phyloP scores from a whole-genome alignment of 2,888 invertebrate species.

The Pemphredon lugubris region DNA sequence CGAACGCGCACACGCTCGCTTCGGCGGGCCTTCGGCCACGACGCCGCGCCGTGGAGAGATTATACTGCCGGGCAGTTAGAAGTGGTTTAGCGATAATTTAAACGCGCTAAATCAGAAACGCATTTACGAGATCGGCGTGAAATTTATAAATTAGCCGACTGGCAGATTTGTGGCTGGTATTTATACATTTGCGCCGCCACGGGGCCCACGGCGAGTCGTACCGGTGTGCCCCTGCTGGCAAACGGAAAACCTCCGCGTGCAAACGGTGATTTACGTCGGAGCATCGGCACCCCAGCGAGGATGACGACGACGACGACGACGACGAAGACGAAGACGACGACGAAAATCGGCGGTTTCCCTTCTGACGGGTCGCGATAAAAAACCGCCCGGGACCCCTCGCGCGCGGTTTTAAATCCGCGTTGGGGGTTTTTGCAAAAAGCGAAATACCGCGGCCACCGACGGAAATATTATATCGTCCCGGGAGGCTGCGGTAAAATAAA shows the following conservation, averaged over 20 bases:
- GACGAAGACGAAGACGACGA: conserved; percentile 42
- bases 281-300: conserved; percentile 60
- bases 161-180: conserved; percentile 77
- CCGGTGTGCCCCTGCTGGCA: conserved; percentile 71
- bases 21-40: not conserved
- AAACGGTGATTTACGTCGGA: conserved; percentile 61
- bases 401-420: not conserved
- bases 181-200: conserved; percentile 71
- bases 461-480: not conserved
- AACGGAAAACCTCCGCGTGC: conserved; percentile 66
- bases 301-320: conserved; percentile 51
- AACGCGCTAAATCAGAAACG: conserved; percentile 77
- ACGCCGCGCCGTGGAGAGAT: conserved; percentile 51
- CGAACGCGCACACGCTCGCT: too few relatives aligned
- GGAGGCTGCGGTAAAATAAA: not conserved
- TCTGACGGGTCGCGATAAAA: conserved; percentile 35
- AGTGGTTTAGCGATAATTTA: conserved; percentile 78
- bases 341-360: conserved; percentile 64
- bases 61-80: conserved; percentile 67
- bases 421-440: not conserved
- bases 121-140: conserved; percentile 77
- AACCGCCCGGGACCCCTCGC: not conserved
- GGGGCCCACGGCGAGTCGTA: conserved; percentile 61
- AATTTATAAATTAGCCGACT: conserved; percentile 78
- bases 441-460: not conserved